These are phyloP conservation scores for Cichlasoma orientale DNA, from an alignment of 2,797 vertebrate genomes.

Conservation along the genomic window DNA sequence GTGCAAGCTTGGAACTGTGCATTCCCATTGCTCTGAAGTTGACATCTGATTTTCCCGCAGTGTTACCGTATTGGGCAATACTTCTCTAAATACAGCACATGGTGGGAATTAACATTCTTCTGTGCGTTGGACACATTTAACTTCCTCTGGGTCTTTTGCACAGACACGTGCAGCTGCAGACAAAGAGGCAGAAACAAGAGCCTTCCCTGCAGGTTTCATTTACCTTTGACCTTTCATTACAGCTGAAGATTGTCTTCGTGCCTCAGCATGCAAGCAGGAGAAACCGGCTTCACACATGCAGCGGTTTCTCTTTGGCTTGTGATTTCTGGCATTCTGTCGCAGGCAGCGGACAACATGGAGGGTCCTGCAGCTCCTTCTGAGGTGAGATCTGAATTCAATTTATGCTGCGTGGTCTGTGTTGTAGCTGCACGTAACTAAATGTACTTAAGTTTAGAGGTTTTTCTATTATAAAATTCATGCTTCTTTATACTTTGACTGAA, in stretches of 20 bases:
- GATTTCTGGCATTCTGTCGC: neutral
- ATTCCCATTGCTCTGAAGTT: too few species aligned
- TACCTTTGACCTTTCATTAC: neutral
- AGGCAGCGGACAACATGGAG: constrained; percentile 10
- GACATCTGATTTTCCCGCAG: too few species aligned
- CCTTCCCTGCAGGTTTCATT: neutral
- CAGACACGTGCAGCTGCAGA: neutral
- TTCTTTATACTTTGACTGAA: neutral
- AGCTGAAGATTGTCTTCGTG: fast-evolving
- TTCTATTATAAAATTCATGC: neutral
- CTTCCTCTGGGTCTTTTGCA: neutral
- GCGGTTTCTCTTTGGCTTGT: neutral
- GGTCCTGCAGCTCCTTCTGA: neutral
- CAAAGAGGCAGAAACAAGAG: neutral
- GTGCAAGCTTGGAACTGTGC: too few species aligned
- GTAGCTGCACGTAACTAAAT: neutral
- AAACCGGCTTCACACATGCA: neutral
- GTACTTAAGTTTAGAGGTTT: neutral
- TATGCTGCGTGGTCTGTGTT: neutral
- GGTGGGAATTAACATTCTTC: neutral
- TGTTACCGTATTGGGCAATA: neutral
- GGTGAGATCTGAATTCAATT: constrained; percentile 23
- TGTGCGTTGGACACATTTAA: neutral
- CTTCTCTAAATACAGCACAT: neutral
- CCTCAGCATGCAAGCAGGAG: constrained; percentile 18